These are phyloP conservation scores for Lepas anatifera DNA, from an alignment of 2,888 invertebrate genomes.

Conservation along the genomic window DNA sequence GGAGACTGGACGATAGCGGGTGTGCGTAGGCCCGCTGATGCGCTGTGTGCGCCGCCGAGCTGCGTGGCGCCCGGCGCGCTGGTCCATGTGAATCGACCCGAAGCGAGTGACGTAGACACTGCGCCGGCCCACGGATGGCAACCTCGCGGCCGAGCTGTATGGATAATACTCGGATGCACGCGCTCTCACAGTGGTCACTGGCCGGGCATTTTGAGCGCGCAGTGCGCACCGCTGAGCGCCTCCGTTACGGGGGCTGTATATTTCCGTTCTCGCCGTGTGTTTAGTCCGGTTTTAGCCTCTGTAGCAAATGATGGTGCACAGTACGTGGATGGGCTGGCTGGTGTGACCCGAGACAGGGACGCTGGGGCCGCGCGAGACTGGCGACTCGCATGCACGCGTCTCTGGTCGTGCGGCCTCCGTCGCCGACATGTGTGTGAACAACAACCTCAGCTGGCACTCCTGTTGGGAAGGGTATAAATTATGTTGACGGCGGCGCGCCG, in stretches of 20 bases:
- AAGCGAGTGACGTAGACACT: no score
- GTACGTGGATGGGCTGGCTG: not conserved
- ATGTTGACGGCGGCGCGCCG: not conserved
- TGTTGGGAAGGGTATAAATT: slow-evolving; percentile 11
- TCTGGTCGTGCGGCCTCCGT: not conserved
- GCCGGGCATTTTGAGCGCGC: not conserved
- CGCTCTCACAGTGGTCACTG: not conserved
- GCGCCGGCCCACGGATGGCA: no score
- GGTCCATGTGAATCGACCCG: not conserved
- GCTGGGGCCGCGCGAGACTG: no score
- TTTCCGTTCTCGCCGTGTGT: slow-evolving; percentile 13
- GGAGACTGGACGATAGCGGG: no score
- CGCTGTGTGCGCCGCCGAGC: no score
- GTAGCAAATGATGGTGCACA: not conserved
- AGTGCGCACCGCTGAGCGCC: not conserved
- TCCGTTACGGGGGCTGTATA: not conserved
- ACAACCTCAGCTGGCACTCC: not conserved
- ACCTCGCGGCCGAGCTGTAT: no score
- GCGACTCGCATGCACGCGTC: no score
- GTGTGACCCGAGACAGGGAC: no score
- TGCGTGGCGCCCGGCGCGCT: not conserved
- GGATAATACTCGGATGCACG: not conserved
- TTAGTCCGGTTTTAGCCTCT: slow-evolving; percentile 8
- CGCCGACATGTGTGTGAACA: not conserved
- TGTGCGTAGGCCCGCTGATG: no score